Conservation (phyloP, 2,888 invertebrate genomes). For the Piscicola geometra region DNA sequence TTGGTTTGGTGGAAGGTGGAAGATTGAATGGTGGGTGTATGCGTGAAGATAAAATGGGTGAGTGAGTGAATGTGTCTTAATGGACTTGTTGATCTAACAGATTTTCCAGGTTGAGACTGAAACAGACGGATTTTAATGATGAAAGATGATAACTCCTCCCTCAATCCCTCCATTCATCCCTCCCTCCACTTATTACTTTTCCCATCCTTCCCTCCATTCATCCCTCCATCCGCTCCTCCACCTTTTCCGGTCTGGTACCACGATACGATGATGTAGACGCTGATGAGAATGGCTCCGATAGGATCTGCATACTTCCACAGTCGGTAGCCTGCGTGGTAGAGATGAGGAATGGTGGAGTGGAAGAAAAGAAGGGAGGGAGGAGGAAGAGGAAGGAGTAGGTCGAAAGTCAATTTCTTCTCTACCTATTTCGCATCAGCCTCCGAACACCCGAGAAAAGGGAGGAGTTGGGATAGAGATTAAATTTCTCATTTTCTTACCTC, state of each 20-base stretch:
- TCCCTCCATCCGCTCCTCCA: slow-evolving; percentile 40
- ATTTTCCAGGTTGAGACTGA: too few relatives aligned
- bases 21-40: background rate
- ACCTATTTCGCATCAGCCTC: too few relatives aligned
- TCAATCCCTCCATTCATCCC: background rate
- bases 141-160: background rate
- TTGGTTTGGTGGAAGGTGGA: background rate
- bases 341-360: background rate
- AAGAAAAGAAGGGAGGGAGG: too few relatives aligned
- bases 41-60: background rate
- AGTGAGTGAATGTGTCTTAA: background rate
- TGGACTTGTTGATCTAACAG: too few relatives aligned
- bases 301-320: slow-evolving; percentile 57
- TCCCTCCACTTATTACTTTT: background rate
- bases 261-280: slow-evolving; percentile 56
- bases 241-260: slow-evolving; percentile 57
- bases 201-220: background rate
- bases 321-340: slow-evolving; percentile 1
- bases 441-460: too few relatives aligned
- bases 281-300: slow-evolving; percentile 58
- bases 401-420: background rate
- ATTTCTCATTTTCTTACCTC: too few relatives aligned
- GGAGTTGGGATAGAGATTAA: too few relatives aligned
- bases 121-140: too few relatives aligned
- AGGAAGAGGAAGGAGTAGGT: background rate